A percentile compares a stretch with the other conserved stretches of the same genome.
phyloP scores from a whole-genome alignment of 2,113 vertebrate genomes.

The Gallinago paraguaiae region DNA sequence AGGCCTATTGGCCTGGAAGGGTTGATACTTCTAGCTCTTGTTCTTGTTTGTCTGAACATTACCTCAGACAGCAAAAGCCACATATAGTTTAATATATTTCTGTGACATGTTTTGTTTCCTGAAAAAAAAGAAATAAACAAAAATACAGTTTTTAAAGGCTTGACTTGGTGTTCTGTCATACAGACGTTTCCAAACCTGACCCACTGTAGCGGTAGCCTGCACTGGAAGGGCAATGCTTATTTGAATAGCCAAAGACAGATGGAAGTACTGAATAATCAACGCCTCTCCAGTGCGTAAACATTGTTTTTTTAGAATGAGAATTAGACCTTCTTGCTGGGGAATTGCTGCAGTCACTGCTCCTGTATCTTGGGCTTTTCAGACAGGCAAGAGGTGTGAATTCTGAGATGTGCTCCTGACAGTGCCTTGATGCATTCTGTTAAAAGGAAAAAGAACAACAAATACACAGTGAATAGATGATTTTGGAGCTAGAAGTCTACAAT shows the following conservation, averaged over 20 bases:
- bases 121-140: constrained; percentile 45
- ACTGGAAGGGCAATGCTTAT: constrained; percentile 59
- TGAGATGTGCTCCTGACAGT: constrained; percentile 75
- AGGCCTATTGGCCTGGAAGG: constrained; percentile 34
- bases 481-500: neutral
- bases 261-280: constrained; percentile 80
- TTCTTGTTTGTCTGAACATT: constrained; percentile 58
- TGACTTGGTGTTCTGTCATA: constrained; percentile 77
- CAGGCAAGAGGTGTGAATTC: constrained; percentile 86
- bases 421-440: constrained; percentile 79
- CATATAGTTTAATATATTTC: constrained; percentile 6
- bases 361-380: constrained; percentile 75
- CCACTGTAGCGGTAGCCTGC: constrained; percentile 55
- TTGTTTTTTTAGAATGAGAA: constrained; percentile 79
- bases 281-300: constrained; percentile 79
- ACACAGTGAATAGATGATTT: neutral
- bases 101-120: constrained; percentile 32
- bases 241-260: constrained; percentile 76
- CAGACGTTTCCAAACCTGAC: constrained; percentile 81
- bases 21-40: constrained; percentile 45
- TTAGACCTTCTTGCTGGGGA: constrained; percentile 78
- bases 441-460: neutral
- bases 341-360: constrained; percentile 72
- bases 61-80: constrained; percentile 55
- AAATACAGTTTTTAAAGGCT: constrained; percentile 70